phyloP scores from a whole-genome alignment of 2,888 invertebrate species.

The Lycocerus yunnanus region DNA sequence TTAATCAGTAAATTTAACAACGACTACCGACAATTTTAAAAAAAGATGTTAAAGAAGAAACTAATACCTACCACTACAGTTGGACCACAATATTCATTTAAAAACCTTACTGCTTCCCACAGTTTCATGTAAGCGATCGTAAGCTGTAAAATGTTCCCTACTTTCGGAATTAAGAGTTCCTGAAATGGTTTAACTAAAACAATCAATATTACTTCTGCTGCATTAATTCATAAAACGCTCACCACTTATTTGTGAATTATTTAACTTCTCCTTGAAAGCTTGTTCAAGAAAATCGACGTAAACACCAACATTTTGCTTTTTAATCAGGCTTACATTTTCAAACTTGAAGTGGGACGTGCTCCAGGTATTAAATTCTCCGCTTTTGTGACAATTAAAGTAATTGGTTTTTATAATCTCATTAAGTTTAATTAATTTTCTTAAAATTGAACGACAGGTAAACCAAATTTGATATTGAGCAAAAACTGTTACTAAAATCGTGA shows the following conservation, averaged over 20 bases:
- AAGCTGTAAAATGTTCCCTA: background rate
- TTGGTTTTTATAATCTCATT: background rate
- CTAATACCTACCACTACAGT: slow-evolving; percentile 4
- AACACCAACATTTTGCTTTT: background rate
- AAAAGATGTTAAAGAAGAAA: too few relatives aligned
- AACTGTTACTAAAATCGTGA: background rate
- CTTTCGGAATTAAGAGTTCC: background rate
- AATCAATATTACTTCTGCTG: background rate
- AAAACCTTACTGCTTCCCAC: background rate
- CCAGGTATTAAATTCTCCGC: background rate
- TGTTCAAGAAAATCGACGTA: background rate
- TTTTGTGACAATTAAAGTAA: background rate
- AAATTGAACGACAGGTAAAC: background rate
- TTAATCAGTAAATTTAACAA: too few relatives aligned
- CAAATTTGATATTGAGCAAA: background rate
- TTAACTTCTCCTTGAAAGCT: background rate
- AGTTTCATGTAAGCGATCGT: background rate
- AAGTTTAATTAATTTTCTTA: background rate
- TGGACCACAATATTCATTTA: background rate
- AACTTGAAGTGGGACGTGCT: background rate
- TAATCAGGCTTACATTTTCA: background rate
- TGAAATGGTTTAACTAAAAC: background rate
- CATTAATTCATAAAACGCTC: background rate
- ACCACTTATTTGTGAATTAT: background rate
- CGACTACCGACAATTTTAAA: too few relatives aligned